Base-by-base conservation (phyloP, 2,797 vertebrate genomes). In the Pelobates cultripes region DNA sequence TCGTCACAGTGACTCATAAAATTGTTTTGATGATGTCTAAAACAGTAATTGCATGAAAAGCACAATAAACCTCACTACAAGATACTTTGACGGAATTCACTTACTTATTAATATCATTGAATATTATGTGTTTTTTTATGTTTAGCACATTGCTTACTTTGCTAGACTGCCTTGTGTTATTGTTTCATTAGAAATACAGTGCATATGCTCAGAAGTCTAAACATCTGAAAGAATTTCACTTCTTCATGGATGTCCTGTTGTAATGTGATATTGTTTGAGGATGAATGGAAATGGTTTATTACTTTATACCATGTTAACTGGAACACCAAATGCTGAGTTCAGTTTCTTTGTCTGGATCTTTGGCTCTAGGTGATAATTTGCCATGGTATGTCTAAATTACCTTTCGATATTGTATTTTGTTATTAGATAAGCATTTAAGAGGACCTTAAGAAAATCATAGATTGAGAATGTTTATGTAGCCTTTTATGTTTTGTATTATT, bases 281-380 rank as follows among this genome's bases (percentile, higher is more conserved):
- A 75, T 51, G 51, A 84, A 55, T 70, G 79, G 86, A 89, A 89
- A 90, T 84, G 85, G 4, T 45, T 84, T 87, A 28, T 76, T 64
- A 78, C 78, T 4, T 57, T 28, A 28, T 28, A 28, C 28, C 28
- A 28, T 70, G 75, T 71, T 87, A 89, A 75, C 87, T 84, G 81
- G 84, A 86, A 90, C 74, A 83, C 41, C 77, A 85, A 87, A 75
- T 42, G 5, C 81, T 85, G 77, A 85, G 60, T 68, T 87, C 82
- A 43, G 41, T 86, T 85, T 86, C 76, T 86, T 88, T 89, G 75
- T 89, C 77, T 86, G 73, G 82, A 77, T 84, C 28, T 87, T 90
- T 87, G 84, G 86, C 74, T 77, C 66, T 80, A 90, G 89, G 93
- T 91, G 92, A 2, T 92, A 94, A 94, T 93, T 93, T 92, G 91